These are phyloP conservation scores for Oceanodroma tethys DNA, from an alignment of 2,113 vertebrate species.

Conservation along the genomic window DNA sequence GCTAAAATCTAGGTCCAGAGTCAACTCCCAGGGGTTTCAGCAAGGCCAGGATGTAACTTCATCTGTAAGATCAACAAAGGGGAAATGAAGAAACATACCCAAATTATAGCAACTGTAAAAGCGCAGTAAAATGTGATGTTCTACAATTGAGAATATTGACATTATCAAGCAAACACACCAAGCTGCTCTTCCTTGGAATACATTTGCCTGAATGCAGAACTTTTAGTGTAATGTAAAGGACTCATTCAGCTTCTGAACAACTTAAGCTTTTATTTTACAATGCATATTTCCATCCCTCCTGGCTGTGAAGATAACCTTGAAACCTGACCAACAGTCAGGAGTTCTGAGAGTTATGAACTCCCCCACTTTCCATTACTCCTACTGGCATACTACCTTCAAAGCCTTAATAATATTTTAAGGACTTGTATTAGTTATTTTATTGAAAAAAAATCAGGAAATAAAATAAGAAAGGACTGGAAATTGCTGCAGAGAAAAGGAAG, in stretches of 20 bases:
- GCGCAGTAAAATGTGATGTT: not conserved
- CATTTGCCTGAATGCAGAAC: not conserved
- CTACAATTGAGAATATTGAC: not conserved
- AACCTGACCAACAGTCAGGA: not conserved
- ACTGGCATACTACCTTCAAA: not conserved
- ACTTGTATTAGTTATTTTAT: not conserved
- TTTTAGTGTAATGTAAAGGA: not conserved
- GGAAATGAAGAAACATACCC: not conserved
- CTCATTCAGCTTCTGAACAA: not conserved
- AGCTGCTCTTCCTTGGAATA: not conserved
- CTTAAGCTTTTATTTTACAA: not conserved
- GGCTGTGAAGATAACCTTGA: not conserved
- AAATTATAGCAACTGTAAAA: not conserved
- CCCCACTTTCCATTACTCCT: rapidly evolving
- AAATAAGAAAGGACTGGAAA: not conserved
- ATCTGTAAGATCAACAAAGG: not conserved
- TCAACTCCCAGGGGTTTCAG: not conserved
- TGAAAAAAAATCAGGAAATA: not conserved
- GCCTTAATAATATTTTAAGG: not conserved
- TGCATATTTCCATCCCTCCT: not conserved
- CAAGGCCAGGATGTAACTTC: not conserved
- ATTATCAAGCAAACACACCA: not conserved
- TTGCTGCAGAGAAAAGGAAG: not conserved
- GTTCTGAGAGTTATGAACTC: not conserved
- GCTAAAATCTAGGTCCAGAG: not conserved